phyloP scores from a whole-genome alignment of 1,140 invertebrate genomes.

The Rhopalosiphum maidis region DNA sequence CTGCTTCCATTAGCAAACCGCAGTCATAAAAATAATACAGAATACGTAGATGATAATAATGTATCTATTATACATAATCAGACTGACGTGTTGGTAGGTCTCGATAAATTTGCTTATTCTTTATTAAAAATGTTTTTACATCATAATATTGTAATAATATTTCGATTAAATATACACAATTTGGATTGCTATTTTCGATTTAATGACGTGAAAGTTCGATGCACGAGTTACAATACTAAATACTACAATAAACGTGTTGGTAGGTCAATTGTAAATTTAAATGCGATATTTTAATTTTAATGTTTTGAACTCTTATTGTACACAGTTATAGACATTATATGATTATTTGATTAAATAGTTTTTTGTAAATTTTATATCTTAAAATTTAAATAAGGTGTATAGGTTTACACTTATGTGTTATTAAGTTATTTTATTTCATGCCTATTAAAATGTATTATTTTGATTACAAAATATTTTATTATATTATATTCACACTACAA shows the following conservation, averaged over 20 bases:
- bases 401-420: neutral
- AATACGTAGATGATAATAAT: too few species aligned
- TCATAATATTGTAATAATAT: neutral
- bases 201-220: neutral
- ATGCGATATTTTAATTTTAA: neutral
- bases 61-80: neutral
- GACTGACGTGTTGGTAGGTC: neutral
- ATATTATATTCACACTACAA: neutral
- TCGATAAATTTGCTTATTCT: neutral
- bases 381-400: too few species aligned
- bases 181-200: neutral
- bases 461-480: neutral
- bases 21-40: neutral
- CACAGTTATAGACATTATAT: too few species aligned
- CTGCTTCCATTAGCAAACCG: neutral
- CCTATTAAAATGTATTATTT: neutral
- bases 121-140: neutral
- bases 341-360: neutral
- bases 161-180: neutral
- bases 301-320: neutral
- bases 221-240: neutral
- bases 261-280: neutral
- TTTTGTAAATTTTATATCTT: neutral
- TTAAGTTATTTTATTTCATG: neutral
- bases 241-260: neutral